Evolutionary conservation across 2,113 vertebrate species (phyloP).

Genomic region (Dissostichus mawsoni): DNA sequence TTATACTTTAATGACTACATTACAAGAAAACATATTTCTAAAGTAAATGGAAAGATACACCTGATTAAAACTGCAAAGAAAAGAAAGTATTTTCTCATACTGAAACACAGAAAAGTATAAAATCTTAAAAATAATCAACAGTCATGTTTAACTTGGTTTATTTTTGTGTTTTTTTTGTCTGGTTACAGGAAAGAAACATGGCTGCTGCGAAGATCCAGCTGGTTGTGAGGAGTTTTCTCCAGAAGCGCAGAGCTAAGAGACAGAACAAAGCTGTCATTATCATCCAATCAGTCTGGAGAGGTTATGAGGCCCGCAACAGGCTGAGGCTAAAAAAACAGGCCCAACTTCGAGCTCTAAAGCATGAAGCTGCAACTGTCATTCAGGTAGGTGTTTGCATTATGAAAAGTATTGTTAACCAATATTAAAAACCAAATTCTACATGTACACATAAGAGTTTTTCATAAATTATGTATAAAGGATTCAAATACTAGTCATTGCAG

Average conservation of each 20-base stretch:
- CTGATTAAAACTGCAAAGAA: background rate
- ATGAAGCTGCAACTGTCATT: conserved; percentile 84
- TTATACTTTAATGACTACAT: background rate
- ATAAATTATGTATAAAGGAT: background rate
- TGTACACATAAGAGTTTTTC: background rate
- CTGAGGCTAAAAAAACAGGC: conserved; percentile 76
- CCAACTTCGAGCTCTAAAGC: conserved; percentile 72
- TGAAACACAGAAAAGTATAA: background rate
- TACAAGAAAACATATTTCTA: background rate
- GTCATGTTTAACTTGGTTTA: background rate
- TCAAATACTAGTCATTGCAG: too few relatives aligned
- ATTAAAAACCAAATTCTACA: background rate
- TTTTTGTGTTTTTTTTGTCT: background rate
- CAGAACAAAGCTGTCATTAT: conserved; percentile 75
- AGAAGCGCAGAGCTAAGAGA: conserved; percentile 64
- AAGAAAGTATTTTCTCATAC: background rate
- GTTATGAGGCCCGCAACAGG: conserved; percentile 73
- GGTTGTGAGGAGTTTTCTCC: conserved; percentile 80
- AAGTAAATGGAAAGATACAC: background rate
- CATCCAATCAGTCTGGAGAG: conserved; percentile 90
- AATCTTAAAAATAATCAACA: too few relatives aligned
- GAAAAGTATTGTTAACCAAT: background rate
- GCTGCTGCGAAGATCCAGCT: conserved; percentile 87
- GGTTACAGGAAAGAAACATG: conserved; percentile 83
- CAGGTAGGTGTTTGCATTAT: conserved; percentile 82